These are phyloP conservation scores for Caenorhabditis doughertyi DNA, from an alignment of 2,888 invertebrate species.

Conservation along the genomic window DNA sequence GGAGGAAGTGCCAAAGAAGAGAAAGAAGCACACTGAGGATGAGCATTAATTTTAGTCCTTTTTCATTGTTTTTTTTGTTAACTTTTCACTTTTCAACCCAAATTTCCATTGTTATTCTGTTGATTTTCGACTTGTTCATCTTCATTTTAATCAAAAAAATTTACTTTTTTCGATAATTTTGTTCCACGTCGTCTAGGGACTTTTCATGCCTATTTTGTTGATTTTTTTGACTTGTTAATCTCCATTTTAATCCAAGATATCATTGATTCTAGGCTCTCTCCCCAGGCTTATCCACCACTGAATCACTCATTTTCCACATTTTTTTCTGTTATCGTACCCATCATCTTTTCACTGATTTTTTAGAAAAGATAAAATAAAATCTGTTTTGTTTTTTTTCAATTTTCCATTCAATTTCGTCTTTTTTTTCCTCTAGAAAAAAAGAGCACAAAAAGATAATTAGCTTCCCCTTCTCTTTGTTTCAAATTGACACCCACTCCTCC, in stretches of 20 bases:
- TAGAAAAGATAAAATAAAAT: no score
- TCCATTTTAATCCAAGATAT: no score
- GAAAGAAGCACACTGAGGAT: conserved; percentile 53
- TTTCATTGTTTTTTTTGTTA: not conserved
- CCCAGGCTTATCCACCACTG: no score
- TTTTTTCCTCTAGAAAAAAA: not conserved
- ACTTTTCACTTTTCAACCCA: not conserved
- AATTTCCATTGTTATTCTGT: no score
- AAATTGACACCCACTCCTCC: conserved; percentile 32
- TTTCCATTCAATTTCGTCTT: no score
- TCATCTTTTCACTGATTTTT: not conserved
- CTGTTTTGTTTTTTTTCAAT: conserved; percentile 21
- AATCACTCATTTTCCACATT: no score
- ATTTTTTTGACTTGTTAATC: no score
- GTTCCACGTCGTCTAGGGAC: no score
- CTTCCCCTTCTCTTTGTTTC: conserved; percentile 20
- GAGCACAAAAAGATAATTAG: conserved; percentile 40
- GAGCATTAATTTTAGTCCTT: conserved; percentile 32
- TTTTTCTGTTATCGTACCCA: no score
- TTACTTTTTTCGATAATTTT: not conserved
- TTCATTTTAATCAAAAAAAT: not conserved
- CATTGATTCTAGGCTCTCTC: no score
- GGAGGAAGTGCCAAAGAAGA: conserved; percentile 53
- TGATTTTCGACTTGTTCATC: no score
- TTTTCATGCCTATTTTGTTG: no score